Evolutionary conservation across 2,888 invertebrate species (phyloP), one percentile per base, ranked within the genome.

Genomic region (Caenorhabditis parvicauda): DNA sequence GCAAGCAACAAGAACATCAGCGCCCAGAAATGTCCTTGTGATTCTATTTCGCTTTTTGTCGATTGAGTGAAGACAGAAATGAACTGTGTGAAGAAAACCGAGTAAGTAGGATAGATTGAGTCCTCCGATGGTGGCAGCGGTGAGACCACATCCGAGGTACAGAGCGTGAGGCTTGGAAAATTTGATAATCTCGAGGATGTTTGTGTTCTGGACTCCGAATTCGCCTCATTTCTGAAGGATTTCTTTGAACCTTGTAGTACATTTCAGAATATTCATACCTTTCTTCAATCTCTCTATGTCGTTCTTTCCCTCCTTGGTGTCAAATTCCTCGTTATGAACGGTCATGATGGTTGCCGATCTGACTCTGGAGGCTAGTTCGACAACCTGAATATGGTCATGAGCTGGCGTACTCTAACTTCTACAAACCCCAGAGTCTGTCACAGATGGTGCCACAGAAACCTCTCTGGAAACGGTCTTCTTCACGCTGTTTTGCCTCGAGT

Each of bases 1-100:
- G 82, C 85, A 19, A 86, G 76, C 1, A 71, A 67, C 3, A 76
- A 49, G 57, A 76, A 76, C 72, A 76, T 70, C 65, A 83, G 73
- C 28, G 84, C 81, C 85, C 85, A 86, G 56, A 82, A 75, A 3
- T 83, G 76, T 41, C 83, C 81, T 37, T 81, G 57, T n/a, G n/a
- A n/a, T n/a, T n/a, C n/a, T n/a, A n/a, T n/a, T n/a, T n/a, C n/a
- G n/a, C n/a, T n/a, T n/a, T n/a, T n/a, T n/a, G n/a, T n/a, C n/a
- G n/a, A n/a, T n/a, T n/a, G n/a, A n/a, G n/a, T n/a, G n/a, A n/a
- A n/a, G 38, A 77, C 77, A 45, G 64, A 51, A 45, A 81, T 74
- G 25, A 81, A 76, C 48, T 77, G 68, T 44, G 74, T 72, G 70
- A 82, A 81, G 65, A 84, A 83, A 39, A 84, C 76, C 24, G 84